Evolutionary conservation across 2,797 vertebrate genomes (phyloP).

Genomic region (Aulostomus chinensis): DNA sequence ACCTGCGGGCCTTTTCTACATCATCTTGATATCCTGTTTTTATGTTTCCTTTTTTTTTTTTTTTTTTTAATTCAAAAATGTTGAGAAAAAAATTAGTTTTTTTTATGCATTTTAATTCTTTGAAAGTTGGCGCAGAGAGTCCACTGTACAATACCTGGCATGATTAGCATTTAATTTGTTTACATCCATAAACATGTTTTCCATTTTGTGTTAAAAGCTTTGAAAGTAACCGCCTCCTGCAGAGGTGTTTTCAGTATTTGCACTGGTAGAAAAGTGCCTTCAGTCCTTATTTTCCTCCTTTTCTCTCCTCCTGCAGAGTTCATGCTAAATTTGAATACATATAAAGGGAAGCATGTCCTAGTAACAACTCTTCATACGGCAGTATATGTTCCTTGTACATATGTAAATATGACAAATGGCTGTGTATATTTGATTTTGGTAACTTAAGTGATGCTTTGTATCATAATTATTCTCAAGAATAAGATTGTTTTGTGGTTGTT

Average conservation of each 20-base stretch:
- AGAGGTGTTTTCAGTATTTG: constrained; percentile 79
- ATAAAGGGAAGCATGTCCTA: constrained; percentile 65
- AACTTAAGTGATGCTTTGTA: constrained; percentile 89
- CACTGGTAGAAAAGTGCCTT: constrained; percentile 91
- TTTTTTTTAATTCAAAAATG: constrained; percentile 31
- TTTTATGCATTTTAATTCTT: constrained; percentile 31
- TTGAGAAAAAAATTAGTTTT: constrained; percentile 6
- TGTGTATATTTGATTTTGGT: constrained; percentile 98
- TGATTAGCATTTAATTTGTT: constrained; percentile 46
- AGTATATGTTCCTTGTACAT: constrained; percentile 67
- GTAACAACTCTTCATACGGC: constrained; percentile 66
- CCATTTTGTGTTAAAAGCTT: constrained; percentile 35
- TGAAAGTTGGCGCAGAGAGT: constrained; percentile 32
- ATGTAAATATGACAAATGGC: constrained; percentile 92
- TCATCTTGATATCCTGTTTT: constrained; percentile 26
- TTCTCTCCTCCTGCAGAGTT: constrained; percentile 38
- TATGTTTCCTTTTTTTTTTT: too few relatives aligned
- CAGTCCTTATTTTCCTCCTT: constrained; percentile 61
- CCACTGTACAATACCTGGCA: constrained; percentile 40
- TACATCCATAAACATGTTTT: constrained; percentile 56
- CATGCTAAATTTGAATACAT: constrained; percentile 60
- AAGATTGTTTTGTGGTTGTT: constrained; percentile 48
- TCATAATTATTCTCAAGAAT: constrained; percentile 71
- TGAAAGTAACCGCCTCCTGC: constrained; percentile 55
- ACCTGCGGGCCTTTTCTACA: constrained; percentile 58